Evolutionary conservation across 2,888 invertebrate species (phyloP).

Genomic region (Morpho deidamia): DNA sequence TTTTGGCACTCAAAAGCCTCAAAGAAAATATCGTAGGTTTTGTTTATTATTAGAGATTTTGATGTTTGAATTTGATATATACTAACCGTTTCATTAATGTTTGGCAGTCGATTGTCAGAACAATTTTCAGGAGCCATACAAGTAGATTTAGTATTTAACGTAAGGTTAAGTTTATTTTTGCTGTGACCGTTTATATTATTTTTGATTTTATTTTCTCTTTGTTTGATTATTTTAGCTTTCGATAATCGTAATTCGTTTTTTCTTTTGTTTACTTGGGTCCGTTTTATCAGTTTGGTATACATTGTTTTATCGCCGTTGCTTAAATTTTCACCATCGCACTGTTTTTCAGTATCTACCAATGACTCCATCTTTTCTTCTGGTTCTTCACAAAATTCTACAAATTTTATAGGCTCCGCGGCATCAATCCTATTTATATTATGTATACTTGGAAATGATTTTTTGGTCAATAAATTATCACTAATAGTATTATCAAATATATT

Average conservation of each 20-base stretch:
- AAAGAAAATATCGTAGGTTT: too few species aligned
- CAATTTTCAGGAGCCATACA: neutral
- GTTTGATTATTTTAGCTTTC: neutral
- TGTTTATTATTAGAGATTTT: too few species aligned
- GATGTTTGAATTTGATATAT: neutral
- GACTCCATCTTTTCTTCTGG: neutral
- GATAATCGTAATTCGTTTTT: neutral
- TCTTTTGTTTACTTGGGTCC: neutral
- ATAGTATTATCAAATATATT: neutral
- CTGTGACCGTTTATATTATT: neutral
- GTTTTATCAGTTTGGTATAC: slow-evolving; percentile 1
- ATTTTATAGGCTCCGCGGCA: neutral
- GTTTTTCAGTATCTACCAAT: neutral
- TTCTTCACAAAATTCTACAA: neutral
- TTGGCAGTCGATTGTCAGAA: neutral
- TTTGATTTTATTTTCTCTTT: neutral
- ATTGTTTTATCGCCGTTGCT: slow-evolving; percentile 10
- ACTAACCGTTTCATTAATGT: neutral
- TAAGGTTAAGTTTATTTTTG: neutral
- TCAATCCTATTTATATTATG: neutral
- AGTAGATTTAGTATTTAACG: neutral
- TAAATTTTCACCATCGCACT: neutral
- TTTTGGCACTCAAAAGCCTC: too few species aligned
- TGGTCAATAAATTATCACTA: neutral
- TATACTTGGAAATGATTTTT: neutral